These are phyloP conservation scores for Oceanites oceanicus DNA, from an alignment of 2,113 vertebrate genomes.

Conservation along the genomic window DNA sequence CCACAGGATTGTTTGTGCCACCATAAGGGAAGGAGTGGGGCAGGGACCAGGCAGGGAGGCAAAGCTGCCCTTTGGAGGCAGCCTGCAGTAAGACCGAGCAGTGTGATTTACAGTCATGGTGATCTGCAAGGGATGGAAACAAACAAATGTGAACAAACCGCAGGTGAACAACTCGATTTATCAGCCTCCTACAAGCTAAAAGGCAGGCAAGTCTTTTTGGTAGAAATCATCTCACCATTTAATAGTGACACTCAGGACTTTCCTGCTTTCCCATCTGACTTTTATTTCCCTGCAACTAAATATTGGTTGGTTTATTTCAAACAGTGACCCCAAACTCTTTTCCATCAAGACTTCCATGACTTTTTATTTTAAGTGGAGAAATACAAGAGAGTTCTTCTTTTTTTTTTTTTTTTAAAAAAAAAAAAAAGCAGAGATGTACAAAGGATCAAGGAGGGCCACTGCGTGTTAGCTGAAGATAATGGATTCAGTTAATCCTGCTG, in stretches of 20 bases:
- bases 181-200: neutral
- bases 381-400: neutral
- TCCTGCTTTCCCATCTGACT: neutral
- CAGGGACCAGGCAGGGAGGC: neutral
- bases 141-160: neutral
- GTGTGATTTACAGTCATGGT: neutral
- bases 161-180: neutral
- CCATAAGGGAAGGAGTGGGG: neutral
- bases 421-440: neutral
- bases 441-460: neutral
- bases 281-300: neutral
- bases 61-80: neutral
- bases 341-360: neutral
- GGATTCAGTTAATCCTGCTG: conserved; percentile 9
- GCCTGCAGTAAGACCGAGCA: neutral
- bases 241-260: neutral
- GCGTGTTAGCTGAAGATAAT: conserved; percentile 3
- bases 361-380: neutral
- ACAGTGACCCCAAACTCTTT: neutral
- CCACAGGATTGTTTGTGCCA: neutral
- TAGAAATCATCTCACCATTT: neutral
- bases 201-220: neutral
- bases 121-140: neutral
- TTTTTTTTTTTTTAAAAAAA: neutral
- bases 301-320: neutral